Conservation (phyloP, 2,888 invertebrate genomes). For the Platycheirus rosarum region DNA sequence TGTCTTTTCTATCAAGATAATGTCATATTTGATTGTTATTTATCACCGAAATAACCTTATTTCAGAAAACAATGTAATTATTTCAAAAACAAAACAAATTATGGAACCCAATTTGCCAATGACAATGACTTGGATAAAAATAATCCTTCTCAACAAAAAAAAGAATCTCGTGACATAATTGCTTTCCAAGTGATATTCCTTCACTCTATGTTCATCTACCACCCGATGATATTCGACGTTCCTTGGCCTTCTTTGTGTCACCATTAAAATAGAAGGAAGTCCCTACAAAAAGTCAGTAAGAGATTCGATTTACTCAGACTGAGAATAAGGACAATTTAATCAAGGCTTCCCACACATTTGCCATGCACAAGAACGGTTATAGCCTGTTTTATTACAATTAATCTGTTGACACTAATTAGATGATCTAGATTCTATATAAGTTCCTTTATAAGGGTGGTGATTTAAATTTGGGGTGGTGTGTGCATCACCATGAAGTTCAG, state of each 20-base stretch:
- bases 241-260: neutral
- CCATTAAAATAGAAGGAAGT: slow-evolving; percentile 52
- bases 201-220: neutral
- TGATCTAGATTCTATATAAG: slow-evolving; percentile 13
- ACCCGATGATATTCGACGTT: slow-evolving; percentile 4
- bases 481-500: slow-evolving; percentile 11
- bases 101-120: neutral
- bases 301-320: slow-evolving; percentile 43
- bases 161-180: slow-evolving; percentile 47
- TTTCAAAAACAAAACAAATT: neutral
- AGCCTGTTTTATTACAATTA: slow-evolving; percentile 26
- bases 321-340: slow-evolving; percentile 42
- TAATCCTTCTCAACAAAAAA: neutral
- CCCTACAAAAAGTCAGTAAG: slow-evolving; percentile 38
- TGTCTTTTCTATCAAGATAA: too few species aligned
- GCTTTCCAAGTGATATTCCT: slow-evolving; percentile 39
- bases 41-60: too few species aligned
- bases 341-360: slow-evolving; percentile 9
- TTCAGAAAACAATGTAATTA: neutral
- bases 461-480: neutral
- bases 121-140: slow-evolving; percentile 18
- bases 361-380: neutral
- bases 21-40: too few species aligned
- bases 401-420: slow-evolving; percentile 24
- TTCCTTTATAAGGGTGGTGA: neutral